Evolutionary conservation across 2,888 invertebrate genomes (phyloP).

Genomic region (Nomada hirtipes): DNA sequence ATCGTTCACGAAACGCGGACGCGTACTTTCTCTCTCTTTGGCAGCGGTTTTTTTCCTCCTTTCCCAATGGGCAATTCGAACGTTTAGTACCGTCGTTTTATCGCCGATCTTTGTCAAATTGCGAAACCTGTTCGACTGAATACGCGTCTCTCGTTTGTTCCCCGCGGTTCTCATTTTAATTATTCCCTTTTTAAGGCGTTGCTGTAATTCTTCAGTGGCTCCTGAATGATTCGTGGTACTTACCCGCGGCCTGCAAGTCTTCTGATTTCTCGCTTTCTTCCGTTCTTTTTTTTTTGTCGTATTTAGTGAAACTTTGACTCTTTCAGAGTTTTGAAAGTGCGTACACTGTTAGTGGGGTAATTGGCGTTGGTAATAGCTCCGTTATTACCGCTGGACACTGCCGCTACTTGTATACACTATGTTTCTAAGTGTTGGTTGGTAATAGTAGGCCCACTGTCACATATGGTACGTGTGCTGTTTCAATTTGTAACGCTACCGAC

Average conservation of each 20-base stretch:
- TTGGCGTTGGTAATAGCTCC: neutral
- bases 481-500: slow-evolving; percentile 17
- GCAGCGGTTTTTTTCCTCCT: neutral
- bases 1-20: neutral
- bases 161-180: too few relatives aligned
- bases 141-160: neutral
- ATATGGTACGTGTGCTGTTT: neutral
- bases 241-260: neutral
- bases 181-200: neutral
- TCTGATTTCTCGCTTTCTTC: neutral
- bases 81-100: neutral
- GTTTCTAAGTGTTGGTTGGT: neutral
- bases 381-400: neutral
- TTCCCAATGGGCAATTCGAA: neutral
- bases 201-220: neutral
- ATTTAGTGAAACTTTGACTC: neutral
- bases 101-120: slow-evolving; percentile 14
- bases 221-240: neutral
- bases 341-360: neutral
- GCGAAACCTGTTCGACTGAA: neutral
- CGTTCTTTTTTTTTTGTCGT: neutral
- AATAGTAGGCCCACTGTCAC: neutral
- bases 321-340: neutral
- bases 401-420: neutral
- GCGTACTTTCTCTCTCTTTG: neutral